Base-by-base conservation (phyloP, 2,113 vertebrate genomes). In the Myodes glareolus region DNA sequence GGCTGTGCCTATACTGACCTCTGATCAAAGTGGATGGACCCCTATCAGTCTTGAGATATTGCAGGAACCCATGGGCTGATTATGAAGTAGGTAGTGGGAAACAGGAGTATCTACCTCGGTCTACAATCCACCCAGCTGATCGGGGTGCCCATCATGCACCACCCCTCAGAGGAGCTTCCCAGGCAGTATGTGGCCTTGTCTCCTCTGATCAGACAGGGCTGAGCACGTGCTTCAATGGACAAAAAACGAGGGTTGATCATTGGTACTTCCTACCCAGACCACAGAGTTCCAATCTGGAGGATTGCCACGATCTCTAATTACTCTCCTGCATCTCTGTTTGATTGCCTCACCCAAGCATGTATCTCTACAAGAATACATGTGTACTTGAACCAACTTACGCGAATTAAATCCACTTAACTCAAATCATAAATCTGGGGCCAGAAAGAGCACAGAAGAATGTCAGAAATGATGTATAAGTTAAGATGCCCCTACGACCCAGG, bases 31-130 rank as follows among this genome's bases (percentile, higher is more conserved):
- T 70, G 42, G 75, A 61, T 36, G 12, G 23, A 76, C 23, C 45
- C 75, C 45, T 55, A 33, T 31, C 91, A 52, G 19, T 14, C 39
- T 73, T 17, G 61, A 55, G 84, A 61, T 17, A 7, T 31, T 3
- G 2, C 17, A 31, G 5, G 52, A 23, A n/a, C 70, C 33, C 0
- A 1, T n/a, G 9, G 36, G 73, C 19, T 36, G 3, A 52, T 3
- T 8, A 14, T 0, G 17, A 73, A 16, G 65, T 45, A 19, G 25
- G 3, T 25, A 55, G 67, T 29, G 23, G 19, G 93, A 52, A 52
- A 21, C 6, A 29, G 25, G 33, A 29, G 11, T 14, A 3, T 10
- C 10, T 3, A 5, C 42, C 58, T 47, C 1, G 1, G 47, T 21
- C 88, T 10, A 42, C 58, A 84, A 42, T 55, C 23, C 80, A 80